A percentile compares a stretch with the other conserved stretches of the same genome.
Conservation (phyloP, 2,797 vertebrate species). For the Zonotrichia albicollis region DNA sequence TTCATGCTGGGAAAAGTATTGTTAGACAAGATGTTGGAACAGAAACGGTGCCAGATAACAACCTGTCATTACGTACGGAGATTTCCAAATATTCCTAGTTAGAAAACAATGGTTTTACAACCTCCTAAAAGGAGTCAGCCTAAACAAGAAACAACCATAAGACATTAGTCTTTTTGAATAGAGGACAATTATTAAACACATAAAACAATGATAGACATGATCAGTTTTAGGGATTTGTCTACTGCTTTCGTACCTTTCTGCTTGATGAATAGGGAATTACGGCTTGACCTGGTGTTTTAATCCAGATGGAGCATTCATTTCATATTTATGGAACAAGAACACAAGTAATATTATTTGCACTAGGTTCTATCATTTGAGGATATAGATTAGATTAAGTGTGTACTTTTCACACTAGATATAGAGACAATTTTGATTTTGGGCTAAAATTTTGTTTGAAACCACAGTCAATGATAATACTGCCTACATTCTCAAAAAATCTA, state of each 20-base stretch:
- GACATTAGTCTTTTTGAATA: background rate
- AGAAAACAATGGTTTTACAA: background rate
- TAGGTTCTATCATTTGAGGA: background rate
- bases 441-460: background rate
- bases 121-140: background rate
- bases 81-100: background rate
- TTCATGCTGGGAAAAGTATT: conserved; percentile 8
- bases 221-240: background rate
- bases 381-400: background rate
- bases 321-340: background rate
- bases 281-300: background rate
- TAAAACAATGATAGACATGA: background rate
- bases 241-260: background rate
- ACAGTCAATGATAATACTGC: background rate
- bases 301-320: background rate
- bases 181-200: background rate
- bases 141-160: background rate
- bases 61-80: background rate
- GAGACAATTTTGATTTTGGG: background rate
- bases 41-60: background rate
- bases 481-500: background rate
- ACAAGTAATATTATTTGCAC: background rate
- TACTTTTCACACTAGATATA: background rate
- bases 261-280: background rate
- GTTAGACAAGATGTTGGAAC: conserved; percentile 11